A percentile compares a stretch with the other conserved stretches of the same genome.
Conservation (phyloP, 2,888 invertebrate genomes). For the Phymatocera aterrima region DNA sequence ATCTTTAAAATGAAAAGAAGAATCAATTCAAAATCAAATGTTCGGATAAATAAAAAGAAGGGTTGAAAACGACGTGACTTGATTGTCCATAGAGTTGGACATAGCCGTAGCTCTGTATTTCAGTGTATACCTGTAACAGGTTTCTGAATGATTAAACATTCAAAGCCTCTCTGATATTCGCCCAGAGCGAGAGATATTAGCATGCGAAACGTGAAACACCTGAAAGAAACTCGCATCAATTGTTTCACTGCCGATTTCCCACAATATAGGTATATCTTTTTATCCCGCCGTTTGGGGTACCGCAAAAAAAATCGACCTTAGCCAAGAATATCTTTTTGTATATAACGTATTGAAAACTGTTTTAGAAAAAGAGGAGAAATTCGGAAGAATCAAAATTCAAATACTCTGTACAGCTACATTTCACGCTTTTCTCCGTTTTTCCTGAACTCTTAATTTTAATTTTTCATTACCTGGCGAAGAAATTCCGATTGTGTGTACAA, state of each 20-base stretch:
- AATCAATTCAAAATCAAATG: no score
- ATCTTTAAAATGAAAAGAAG: no score
- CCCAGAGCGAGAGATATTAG: slow-evolving; percentile 62
- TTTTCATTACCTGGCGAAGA: no score
- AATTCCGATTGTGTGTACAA: no score
- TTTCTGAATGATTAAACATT: slow-evolving; percentile 63
- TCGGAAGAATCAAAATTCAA: no score
- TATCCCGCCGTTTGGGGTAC: no score
- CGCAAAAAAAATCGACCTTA: background rate
- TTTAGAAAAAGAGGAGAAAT: background rate
- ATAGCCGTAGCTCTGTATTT: background rate
- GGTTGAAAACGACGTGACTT: background rate
- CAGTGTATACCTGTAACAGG: slow-evolving; percentile 5
- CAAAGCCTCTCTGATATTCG: slow-evolving; percentile 62
- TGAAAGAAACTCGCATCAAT: slow-evolving; percentile 20
- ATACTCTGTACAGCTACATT: no score
- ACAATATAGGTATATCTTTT: no score
- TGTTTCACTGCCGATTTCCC: background rate
- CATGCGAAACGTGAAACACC: slow-evolving; percentile 65
- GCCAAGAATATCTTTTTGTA: background rate
- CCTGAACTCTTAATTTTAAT: no score
- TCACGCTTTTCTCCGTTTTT: no score
- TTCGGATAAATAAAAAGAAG: background rate
- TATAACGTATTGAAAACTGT: background rate
- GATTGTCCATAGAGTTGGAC: background rate